Evolutionary conservation across 2,888 invertebrate genomes (phyloP).

Genomic region (Synergus japonicus): DNA sequence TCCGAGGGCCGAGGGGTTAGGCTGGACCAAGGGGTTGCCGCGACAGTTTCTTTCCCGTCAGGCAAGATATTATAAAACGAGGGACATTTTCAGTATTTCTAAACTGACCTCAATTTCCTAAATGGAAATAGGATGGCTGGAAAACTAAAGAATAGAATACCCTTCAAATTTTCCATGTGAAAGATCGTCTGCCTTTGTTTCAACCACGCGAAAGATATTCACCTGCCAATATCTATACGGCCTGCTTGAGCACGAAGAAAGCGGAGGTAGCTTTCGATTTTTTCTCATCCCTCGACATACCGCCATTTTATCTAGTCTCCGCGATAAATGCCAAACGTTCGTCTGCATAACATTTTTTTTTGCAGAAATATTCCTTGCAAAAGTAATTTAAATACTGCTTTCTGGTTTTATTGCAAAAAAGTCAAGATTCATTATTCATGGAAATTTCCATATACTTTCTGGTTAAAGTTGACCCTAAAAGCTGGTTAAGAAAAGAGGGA

Average conservation of each 20-base stretch:
- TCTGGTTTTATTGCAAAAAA: neutral
- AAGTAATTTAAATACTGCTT: neutral
- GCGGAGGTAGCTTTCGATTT: conserved; percentile 54
- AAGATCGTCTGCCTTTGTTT: conserved; percentile 52
- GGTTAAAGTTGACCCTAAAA: neutral
- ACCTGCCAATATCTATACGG: conserved; percentile 60
- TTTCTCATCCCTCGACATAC: conserved; percentile 46
- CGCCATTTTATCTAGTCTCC: conserved; percentile 46
- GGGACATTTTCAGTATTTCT: conserved; percentile 69
- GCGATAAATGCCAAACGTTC: conserved; percentile 33
- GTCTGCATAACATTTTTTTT: neutral
- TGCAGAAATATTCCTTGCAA: neutral
- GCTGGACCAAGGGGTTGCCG: conserved; percentile 57
- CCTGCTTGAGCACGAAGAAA: conserved; percentile 36
- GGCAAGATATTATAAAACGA: conserved; percentile 67
- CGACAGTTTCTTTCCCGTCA: conserved; percentile 70
- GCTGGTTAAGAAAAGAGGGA: neutral
- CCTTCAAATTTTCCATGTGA: conserved; percentile 50
- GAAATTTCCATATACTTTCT: too few species aligned
- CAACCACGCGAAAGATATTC: conserved; percentile 45
- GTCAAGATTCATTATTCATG: neutral
- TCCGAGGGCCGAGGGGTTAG: conserved; percentile 54
- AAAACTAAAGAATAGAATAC: conserved; percentile 45
- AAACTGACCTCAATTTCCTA: conserved; percentile 46
- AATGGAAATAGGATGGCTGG: neutral